Base-by-base conservation (phyloP, 2,113 vertebrate genomes). In the Gopherus flavomarginatus region DNA sequence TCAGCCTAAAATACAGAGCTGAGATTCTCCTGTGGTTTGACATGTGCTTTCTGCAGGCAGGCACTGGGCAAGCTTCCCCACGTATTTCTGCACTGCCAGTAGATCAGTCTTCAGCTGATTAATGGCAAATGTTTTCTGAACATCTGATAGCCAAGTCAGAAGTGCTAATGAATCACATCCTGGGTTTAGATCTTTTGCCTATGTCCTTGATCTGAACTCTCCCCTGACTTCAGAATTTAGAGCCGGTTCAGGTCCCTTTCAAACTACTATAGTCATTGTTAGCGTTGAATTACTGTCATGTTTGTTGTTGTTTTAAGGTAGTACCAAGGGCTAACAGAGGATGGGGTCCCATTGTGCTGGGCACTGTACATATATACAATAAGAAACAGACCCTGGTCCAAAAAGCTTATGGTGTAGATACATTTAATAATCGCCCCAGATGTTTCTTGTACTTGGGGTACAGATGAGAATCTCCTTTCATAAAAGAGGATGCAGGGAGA, bases 171-270 rank as follows among this genome's bases (percentile, higher is more conserved):
- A 72, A 38, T 72, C 8, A 5, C 35, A n/a, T 69, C 17, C 11
- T 72, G n/a, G n/a, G 14, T 85, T 96, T 94, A 53, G 69, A 94
- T 79, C 27, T 16, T 56, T 31, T 79, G 31, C 87, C 50, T 85
- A 19, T 89, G 94, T 89, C 31, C 75, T 92, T 79, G 75, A 69
- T 93, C 53, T 88, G 86, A 89, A 79, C 83, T 89, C 93, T 85
- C 27, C 21, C 27, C 81, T 19, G 54, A 96, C 26, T 90, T 82
- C 95, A 59, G 88, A 91, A 82, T 35, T 94, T 88, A 91, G 21
- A 22, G 93, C 83, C 94, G 69, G 88, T 80, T 93, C 56, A 83
- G 53, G 49, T 53, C 90, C 82, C 92, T 94, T 92, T 93, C 93
- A 90, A 97, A 91, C 77, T 91, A 22, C 17, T 69, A 8, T 35